Conservation (phyloP, 2,797 vertebrate species). For the Tangara arthus region DNA sequence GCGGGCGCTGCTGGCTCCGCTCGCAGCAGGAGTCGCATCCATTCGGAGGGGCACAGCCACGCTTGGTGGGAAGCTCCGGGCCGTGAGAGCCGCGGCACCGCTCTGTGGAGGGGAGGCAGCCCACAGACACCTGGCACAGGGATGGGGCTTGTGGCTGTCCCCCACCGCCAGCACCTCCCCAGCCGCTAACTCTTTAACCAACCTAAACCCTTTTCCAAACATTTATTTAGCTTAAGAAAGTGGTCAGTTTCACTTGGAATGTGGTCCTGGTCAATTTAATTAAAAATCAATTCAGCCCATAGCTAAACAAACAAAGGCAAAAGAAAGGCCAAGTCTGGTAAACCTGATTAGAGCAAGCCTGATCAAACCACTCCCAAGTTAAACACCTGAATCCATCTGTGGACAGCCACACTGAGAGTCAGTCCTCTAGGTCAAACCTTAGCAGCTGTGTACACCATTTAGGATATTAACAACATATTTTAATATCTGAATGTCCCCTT, state of each 20-base stretch:
- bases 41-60: not conserved
- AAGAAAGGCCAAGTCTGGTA: not conserved
- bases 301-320: not conserved
- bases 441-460: accelerated
- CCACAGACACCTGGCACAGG: accelerated
- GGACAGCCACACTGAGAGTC: not conserved
- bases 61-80: accelerated
- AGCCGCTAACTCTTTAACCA: not conserved
- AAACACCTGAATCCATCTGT: not conserved
- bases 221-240: not conserved
- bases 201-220: not conserved
- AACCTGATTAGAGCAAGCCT: not conserved
- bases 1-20: accelerated
- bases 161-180: not conserved
- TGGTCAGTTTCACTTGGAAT: not conserved
- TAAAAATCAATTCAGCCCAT: accelerated
- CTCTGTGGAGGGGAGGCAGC: not conserved
- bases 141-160: accelerated
- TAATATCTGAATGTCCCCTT: not conserved
- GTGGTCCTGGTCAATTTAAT: not conserved
- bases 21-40: accelerated
- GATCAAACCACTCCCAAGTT: not conserved
- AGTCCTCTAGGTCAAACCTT: not conserved
- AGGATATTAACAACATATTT: not conserved
- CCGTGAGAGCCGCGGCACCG: accelerated